A percentile compares a stretch with the other conserved stretches of the same genome.
Evolutionary conservation across 2,888 invertebrate species (phyloP).

Genomic region (Gonocerus acuteangulatus): DNA sequence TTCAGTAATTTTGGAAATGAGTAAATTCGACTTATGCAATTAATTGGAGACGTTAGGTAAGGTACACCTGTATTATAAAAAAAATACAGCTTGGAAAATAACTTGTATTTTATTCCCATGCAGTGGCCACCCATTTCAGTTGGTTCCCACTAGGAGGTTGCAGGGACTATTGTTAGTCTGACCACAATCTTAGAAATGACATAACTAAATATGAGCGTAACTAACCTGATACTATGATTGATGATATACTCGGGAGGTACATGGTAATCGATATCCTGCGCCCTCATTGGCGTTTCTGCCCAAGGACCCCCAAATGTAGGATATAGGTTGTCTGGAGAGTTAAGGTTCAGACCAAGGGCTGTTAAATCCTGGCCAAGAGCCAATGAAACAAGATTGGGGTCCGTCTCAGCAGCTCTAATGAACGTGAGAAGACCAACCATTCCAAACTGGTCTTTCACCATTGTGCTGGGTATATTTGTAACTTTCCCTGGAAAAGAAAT

Average conservation of each 20-base stretch:
- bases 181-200: no score
- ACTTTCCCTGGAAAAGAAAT: conserved; percentile 66
- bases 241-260: conserved; percentile 98
- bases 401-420: conserved; percentile 94
- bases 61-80: no score
- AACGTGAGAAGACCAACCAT: conserved; percentile 97
- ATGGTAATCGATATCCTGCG: conserved; percentile 97
- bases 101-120: no score
- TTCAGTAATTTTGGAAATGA: no score
- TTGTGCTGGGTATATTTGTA: conserved; percentile 94
- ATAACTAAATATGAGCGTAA: no score
- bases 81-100: no score
- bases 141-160: no score
- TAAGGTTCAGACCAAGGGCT: conserved; percentile 94
- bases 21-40: no score
- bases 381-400: conserved; percentile 90
- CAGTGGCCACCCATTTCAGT: no score
- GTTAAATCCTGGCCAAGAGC: conserved; percentile 97
- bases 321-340: conserved; percentile 95
- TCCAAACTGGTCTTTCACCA: conserved; percentile 99
- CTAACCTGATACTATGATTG: conserved; percentile 80
- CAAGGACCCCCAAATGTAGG: conserved; percentile 98
- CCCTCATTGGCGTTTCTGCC: conserved; percentile 95
- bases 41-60: no score
- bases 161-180: no score